phyloP scores from a whole-genome alignment of 2,797 vertebrate genomes.

The Anomalospiza imberbis region DNA sequence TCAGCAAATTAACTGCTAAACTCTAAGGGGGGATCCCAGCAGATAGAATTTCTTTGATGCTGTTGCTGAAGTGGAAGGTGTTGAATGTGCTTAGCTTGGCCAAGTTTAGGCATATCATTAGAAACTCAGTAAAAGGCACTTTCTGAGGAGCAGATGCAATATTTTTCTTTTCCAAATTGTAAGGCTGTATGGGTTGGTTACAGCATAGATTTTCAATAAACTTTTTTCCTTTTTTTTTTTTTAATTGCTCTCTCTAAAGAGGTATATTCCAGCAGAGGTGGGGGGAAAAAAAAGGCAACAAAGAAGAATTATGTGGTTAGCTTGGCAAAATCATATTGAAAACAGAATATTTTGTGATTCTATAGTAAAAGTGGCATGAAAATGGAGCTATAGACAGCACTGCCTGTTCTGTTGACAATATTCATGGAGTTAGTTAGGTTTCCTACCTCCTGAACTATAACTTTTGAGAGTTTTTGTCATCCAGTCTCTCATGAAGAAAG shows the following conservation, averaged over 20 bases:
- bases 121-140: not conserved
- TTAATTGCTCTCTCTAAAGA: not conserved
- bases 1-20: not conserved
- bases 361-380: not conserved
- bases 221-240: not conserved
- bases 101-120: not conserved
- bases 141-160: not conserved
- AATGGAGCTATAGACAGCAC: not conserved
- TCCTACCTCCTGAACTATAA: conserved; percentile 3
- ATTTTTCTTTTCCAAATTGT: not conserved
- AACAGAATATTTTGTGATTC: not conserved
- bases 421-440: not conserved
- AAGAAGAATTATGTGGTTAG: not conserved
- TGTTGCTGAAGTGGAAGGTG: not conserved
- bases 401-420: conserved; percentile 8
- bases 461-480: not conserved
- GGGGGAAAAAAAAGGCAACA: not conserved
- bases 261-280: not conserved
- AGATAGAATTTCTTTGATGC: not conserved
- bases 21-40: not conserved
- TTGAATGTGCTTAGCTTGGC: not conserved
- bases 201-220: not conserved
- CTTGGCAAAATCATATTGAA: not conserved
- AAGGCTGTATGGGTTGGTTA: not conserved
- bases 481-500: conserved; percentile 20